Percentiles rank a stretch among this genome's conserved stretches.
phyloP scores from a whole-genome alignment of 2,113 vertebrate species.

The Osmerus mordax region DNA sequence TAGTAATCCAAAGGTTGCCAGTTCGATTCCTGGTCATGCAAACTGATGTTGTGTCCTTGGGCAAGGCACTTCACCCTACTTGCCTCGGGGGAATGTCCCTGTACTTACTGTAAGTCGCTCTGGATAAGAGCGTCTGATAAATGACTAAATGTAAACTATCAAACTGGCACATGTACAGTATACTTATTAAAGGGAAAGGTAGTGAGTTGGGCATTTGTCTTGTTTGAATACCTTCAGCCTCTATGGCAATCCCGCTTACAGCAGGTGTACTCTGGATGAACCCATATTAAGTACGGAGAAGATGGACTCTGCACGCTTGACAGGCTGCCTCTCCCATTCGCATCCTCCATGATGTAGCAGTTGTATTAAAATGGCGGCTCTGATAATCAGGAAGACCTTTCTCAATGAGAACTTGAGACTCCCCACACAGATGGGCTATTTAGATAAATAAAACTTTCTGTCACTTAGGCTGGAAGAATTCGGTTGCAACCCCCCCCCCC shows the following conservation, averaged over 20 bases:
- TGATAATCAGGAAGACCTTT: slow-evolving; percentile 93
- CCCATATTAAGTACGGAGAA: slow-evolving; percentile 71
- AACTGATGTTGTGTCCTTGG: too few species aligned
- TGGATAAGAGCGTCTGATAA: too few species aligned
- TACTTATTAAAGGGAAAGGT: too few species aligned
- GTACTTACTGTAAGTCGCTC: too few species aligned
- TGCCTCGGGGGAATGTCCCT: too few species aligned
- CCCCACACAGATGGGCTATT: slow-evolving; percentile 91
- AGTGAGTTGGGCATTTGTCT: slow-evolving; percentile 49
- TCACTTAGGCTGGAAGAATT: slow-evolving; percentile 85
- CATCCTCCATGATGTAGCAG: slow-evolving; percentile 84
- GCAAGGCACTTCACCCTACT: too few species aligned
- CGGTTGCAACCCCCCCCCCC: slow-evolving; percentile 83
- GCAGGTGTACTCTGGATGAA: slow-evolving; percentile 89
- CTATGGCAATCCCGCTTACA: slow-evolving; percentile 42
- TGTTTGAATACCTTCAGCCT: slow-evolving; percentile 66
- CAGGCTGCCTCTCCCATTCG: slow-evolving; percentile 68
- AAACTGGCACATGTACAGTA: too few species aligned
- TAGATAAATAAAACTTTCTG: slow-evolving; percentile 92
- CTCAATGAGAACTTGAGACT: slow-evolving; percentile 87
- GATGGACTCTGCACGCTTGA: slow-evolving; percentile 70
- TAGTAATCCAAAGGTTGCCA: too few species aligned
- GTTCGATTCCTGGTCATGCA: too few species aligned
- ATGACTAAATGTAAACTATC: too few species aligned
- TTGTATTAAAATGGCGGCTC: slow-evolving; percentile 90